Base-by-base conservation (phyloP, 1,140 invertebrate species). In the Battus philenor region DNA sequence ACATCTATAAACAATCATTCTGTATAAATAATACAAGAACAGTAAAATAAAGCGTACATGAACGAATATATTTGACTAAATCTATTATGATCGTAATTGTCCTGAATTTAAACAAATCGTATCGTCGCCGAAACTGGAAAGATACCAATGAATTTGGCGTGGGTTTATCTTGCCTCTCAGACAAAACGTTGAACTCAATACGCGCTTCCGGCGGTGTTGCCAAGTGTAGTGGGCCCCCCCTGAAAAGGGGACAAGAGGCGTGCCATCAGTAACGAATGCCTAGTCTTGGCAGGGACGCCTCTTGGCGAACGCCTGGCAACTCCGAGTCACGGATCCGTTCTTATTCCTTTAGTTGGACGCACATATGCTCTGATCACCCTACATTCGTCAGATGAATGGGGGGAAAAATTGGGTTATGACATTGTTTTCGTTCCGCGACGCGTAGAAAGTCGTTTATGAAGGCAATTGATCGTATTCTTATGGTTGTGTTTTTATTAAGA, bases 361-460 rank as follows among this genome's bases (percentile, higher is more conserved):
- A 36, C 41, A 26, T 26, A 17, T 33, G 32, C n/a, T 54, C 43
- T 31, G 45, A 33, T 56, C 52, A 62, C 57, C 58, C 65, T 61
- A 68, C 34, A 68, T 64, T 53, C 50, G 51, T 38, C 27, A 34
- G 46, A 62, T 60, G 58, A 60, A 61, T 55, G 44, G 43, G 24
- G n/a, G 33, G 44, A 62, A 60, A 69, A 68, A 74, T 70, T 72
- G 38, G 73, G 73, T 74, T 74, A 73, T 47, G 31, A 50, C 36
- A 34, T 50, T 61, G 57, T 59, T 50, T 53, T 47, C 41, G 38
- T 53, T 44, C 48, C 49, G 32, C 41, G 38, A 50, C 43, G 41
- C 30, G 45, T 52, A 10, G 44, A 59, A 56, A 51, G 52, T 64
- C 51, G 50, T 48, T 54, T 48, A 45, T 45, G 47, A 36, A 46